A percentile compares a stretch with the other conserved stretches of the same genome.
Conservation (phyloP, 2,113 vertebrate genomes). For the Ploceus nigricollis region DNA sequence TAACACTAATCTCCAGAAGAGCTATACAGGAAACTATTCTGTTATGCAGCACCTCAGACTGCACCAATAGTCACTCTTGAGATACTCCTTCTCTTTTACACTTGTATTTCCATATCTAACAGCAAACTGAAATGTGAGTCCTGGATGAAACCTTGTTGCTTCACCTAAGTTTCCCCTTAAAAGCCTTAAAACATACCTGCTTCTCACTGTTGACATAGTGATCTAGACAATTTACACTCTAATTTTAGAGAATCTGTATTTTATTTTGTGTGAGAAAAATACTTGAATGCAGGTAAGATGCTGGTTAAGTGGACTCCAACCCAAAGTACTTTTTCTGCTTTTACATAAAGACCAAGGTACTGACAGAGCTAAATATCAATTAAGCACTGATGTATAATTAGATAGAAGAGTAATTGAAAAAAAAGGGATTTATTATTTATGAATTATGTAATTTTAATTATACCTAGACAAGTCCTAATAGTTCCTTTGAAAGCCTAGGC, state of each 20-base stretch:
- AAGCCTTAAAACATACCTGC: background rate
- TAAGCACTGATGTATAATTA: background rate
- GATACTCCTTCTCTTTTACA: background rate
- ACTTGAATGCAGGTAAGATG: background rate
- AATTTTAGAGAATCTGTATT: background rate
- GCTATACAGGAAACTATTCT: background rate
- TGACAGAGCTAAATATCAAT: background rate
- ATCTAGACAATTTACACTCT: background rate
- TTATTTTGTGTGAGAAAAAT: background rate
- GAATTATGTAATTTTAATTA: constrained; percentile 5
- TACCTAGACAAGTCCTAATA: background rate
- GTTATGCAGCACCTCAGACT: background rate
- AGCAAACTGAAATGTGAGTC: background rate
- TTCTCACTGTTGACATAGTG: background rate
- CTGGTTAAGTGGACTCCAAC: background rate
- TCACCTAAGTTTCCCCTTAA: background rate
- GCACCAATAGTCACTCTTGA: background rate
- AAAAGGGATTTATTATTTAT: constrained; percentile 1
- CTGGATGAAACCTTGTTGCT: background rate
- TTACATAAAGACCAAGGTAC: background rate
- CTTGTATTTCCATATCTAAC: background rate
- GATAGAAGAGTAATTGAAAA: background rate
- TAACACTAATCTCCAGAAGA: background rate
- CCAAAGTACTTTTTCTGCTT: background rate
- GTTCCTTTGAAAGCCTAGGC: background rate